These are phyloP conservation scores for Caenorhabditis sp. DNA, from an alignment of 2,888 invertebrate genomes.

Conservation along the genomic window DNA sequence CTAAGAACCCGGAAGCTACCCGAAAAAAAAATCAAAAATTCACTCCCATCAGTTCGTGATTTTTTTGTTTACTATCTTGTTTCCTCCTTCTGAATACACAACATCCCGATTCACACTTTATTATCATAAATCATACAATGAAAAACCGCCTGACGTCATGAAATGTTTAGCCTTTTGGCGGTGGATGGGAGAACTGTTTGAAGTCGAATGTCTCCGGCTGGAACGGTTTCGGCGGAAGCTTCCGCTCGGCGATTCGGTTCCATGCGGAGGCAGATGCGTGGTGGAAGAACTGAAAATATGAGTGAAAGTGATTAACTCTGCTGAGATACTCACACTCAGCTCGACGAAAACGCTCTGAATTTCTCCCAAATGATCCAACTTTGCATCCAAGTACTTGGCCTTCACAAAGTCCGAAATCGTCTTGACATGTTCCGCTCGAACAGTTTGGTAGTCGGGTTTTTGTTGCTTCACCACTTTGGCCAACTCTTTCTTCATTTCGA, in stretches of 20 bases:
- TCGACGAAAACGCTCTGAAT: constrained; percentile 40
- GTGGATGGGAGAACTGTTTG: constrained; percentile 20
- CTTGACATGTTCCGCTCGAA: constrained; percentile 12
- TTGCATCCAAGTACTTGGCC: constrained; percentile 36
- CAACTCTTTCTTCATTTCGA: constrained; percentile 47
- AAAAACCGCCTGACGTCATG: constrained; percentile 18
- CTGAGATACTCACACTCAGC: constrained; percentile 25
- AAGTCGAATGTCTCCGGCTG: constrained; percentile 30
- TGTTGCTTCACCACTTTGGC: constrained; percentile 25
- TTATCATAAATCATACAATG: constrained; percentile 39
- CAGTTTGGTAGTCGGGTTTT: constrained; percentile 25
- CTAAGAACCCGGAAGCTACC: neutral
- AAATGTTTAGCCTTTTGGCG: constrained; percentile 8
- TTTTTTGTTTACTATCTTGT: neutral
- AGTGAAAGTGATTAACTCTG: neutral
- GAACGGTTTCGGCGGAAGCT: constrained; percentile 10
- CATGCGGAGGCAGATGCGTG: constrained; percentile 10
- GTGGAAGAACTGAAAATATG: constrained; percentile 37
- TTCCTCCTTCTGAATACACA: constrained; percentile 10
- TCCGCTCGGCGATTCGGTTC: constrained; percentile 41
- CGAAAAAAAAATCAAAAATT: constrained; percentile 12
- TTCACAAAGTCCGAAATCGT: constrained; percentile 25
- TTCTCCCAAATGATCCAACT: constrained; percentile 40
- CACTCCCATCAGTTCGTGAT: neutral
- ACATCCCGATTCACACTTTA: constrained; percentile 22